A percentile compares a stretch with the other conserved stretches of the same genome.
Evolutionary conservation across 2,113 vertebrate genomes (phyloP).

Genomic region (Dunckerocampus dactyliophorus): DNA sequence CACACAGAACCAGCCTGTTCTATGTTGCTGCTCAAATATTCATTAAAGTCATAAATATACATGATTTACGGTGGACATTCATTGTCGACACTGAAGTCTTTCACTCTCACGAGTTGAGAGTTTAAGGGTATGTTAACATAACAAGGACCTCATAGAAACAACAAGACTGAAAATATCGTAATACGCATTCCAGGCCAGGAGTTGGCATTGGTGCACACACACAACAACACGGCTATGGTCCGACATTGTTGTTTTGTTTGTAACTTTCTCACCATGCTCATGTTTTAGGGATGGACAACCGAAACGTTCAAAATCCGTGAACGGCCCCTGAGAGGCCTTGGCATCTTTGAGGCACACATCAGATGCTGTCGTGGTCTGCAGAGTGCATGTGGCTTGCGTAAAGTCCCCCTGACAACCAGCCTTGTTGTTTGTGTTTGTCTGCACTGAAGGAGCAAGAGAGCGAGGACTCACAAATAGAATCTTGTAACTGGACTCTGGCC

Average conservation of each 20-base stretch:
- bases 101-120: neutral
- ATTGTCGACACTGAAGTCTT: neutral
- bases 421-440: conserved; percentile 14
- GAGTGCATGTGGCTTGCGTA: neutral
- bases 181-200: neutral
- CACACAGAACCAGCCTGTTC: neutral
- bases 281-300: no score
- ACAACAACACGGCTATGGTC: neutral
- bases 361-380: neutral
- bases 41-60: conserved; percentile 6
- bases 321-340: no score
- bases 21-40: neutral
- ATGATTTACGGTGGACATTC: neutral
- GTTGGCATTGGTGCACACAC: neutral
- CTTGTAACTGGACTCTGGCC: conserved; percentile 13
- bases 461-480: conserved; percentile 29
- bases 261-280: neutral
- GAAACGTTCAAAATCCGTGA: neutral
- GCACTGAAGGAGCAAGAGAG: neutral
- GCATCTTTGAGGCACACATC: neutral
- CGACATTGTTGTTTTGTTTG: neutral
- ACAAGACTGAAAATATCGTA: neutral
- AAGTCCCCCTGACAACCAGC: neutral
- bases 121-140: neutral
- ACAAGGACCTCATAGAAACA: neutral